phyloP scores from a whole-genome alignment of 2,113 vertebrate species.

The Tilapia sparmanii region DNA sequence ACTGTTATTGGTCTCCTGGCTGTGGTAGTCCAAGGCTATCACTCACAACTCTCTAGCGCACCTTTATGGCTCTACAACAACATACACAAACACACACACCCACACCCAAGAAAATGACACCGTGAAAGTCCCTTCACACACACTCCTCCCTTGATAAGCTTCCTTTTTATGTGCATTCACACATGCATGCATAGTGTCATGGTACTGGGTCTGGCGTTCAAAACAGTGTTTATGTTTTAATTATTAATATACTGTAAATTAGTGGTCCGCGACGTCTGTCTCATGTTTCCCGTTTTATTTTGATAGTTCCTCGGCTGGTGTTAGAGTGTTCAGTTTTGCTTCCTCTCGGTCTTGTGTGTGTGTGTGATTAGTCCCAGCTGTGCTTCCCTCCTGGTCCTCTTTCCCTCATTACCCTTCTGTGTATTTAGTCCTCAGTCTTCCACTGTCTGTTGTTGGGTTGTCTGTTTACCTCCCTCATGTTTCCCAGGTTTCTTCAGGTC shows the following conservation, averaged over 20 bases:
- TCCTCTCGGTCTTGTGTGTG: neutral
- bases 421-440: neutral
- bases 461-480: neutral
- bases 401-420: neutral
- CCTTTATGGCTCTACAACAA: slow-evolving; percentile 19
- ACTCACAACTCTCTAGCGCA: slow-evolving; percentile 34
- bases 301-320: neutral
- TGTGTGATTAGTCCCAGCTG: neutral
- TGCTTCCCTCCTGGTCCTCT: neutral
- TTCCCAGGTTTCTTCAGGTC: neutral
- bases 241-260: neutral
- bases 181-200: neutral
- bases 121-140: slow-evolving; percentile 3
- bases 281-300: neutral
- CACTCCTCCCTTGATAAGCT: slow-evolving; percentile 15
- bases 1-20: slow-evolving; percentile 53
- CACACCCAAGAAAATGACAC: neutral
- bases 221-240: neutral
- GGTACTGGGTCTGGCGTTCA: neutral
- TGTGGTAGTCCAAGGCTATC: slow-evolving; percentile 20
- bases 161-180: neutral
- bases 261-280: neutral
- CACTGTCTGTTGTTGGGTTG: neutral
- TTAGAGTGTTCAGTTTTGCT: neutral
- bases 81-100: neutral